phyloP scores from a whole-genome alignment of 1,140 invertebrate species.

The Leptinotarsa defecta region DNA sequence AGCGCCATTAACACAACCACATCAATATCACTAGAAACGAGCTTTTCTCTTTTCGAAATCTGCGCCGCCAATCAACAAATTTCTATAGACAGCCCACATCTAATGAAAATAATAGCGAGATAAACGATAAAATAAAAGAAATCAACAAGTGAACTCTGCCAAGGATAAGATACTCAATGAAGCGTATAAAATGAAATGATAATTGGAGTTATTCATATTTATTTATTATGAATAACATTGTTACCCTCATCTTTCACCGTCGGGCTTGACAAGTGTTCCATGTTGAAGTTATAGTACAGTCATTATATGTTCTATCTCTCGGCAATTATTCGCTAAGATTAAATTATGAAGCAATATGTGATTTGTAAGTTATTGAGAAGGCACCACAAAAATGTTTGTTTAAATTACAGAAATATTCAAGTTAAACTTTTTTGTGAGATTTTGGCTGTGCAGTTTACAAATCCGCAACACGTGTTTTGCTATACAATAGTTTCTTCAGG shows the following conservation, averaged over 20 bases:
- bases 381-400: too few species aligned
- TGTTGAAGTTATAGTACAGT: neutral
- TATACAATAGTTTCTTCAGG: too few species aligned
- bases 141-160: neutral
- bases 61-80: neutral
- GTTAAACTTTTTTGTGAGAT: too few species aligned
- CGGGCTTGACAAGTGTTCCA: neutral
- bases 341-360: too few species aligned
- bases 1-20: too few species aligned
- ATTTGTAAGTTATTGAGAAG: too few species aligned
- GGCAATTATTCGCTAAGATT: too few species aligned
- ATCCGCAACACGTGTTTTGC: too few species aligned
- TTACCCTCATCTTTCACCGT: neutral
- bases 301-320: too few species aligned
- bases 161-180: neutral
- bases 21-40: neutral
- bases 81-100: neutral
- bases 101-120: neutral
- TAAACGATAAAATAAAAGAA: constrained; percentile 4
- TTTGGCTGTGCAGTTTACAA: too few species aligned
- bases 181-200: neutral
- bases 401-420: too few species aligned
- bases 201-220: constrained; percentile 6
- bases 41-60: neutral
- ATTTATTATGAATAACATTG: neutral